Percentiles rank a stretch among this genome's conserved stretches.
Conservation (phyloP, 2,113 vertebrate genomes). For the Emberiza fucata region DNA sequence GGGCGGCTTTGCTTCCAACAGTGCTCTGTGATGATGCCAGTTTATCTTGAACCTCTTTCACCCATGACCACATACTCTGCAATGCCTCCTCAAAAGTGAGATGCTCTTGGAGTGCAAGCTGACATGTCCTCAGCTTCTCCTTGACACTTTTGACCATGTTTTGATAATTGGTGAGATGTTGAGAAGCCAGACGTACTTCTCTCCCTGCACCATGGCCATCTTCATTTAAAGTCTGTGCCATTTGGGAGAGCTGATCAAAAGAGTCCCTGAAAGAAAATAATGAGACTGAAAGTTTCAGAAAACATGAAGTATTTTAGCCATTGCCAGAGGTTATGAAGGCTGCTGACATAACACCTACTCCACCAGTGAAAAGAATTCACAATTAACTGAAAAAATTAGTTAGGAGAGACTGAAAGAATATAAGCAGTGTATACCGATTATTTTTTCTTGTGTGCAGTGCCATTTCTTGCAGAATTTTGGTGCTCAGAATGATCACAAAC, state of each 20-base stretch:
- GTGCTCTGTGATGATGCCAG: slow-evolving; percentile 83
- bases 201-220: slow-evolving; percentile 78
- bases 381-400: neutral
- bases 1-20: slow-evolving; percentile 79
- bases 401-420: neutral
- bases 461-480: neutral
- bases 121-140: slow-evolving; percentile 80
- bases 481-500: neutral
- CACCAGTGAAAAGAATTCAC: neutral
- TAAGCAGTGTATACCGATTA: accelerated
- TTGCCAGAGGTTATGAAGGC: neutral
- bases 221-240: slow-evolving; percentile 84
- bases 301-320: neutral
- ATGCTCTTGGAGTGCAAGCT: slow-evolving; percentile 88
- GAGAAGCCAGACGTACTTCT: slow-evolving; percentile 77
- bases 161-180: slow-evolving; percentile 84
- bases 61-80: slow-evolving; percentile 86
- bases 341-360: neutral
- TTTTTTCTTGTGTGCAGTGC: neutral
- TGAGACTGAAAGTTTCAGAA: neutral
- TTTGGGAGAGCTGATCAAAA: slow-evolving; percentile 85
- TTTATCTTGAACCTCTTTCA: slow-evolving; percentile 84
- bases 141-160: slow-evolving; percentile 81
- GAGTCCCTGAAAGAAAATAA: slow-evolving; percentile 77
- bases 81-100: slow-evolving; percentile 87